Evolutionary conservation across 2,888 invertebrate genomes (phyloP).

Genomic region (Ectobius pallidus): DNA sequence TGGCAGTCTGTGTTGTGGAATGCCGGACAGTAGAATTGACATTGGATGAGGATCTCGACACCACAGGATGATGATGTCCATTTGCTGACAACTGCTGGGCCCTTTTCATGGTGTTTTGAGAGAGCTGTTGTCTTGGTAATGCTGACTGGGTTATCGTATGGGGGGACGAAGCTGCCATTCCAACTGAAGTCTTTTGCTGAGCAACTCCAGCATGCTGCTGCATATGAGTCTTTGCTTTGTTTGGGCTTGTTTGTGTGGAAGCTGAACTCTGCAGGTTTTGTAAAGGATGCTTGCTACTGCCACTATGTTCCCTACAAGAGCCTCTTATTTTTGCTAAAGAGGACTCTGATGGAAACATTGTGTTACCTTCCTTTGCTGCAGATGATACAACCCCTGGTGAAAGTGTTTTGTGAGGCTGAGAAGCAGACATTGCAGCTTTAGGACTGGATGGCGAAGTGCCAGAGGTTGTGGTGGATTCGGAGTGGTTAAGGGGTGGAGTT

Average conservation of each 20-base stretch:
- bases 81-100: background rate
- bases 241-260: slow-evolving; percentile 42
- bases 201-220: slow-evolving; percentile 12
- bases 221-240: slow-evolving; percentile 29
- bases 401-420: slow-evolving; percentile 7
- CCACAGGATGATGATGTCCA: slow-evolving; percentile 49
- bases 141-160: background rate
- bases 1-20: slow-evolving; percentile 44
- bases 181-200: slow-evolving; percentile 4
- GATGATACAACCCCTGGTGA: background rate
- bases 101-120: slow-evolving; percentile 18
- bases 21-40: slow-evolving; percentile 38
- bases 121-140: slow-evolving; percentile 11
- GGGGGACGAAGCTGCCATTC: background rate
- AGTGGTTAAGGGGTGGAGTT: slow-evolving; percentile 8
- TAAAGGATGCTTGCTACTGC: background rate
- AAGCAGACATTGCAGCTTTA: slow-evolving; percentile 22
- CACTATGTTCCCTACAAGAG: slow-evolving; percentile 11
- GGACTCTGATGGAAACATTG: background rate
- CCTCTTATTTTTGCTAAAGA: background rate
- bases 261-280: slow-evolving; percentile 38
- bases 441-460: slow-evolving; percentile 24
- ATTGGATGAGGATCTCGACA: background rate
- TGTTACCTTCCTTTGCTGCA: slow-evolving; percentile 18
- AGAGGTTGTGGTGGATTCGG: slow-evolving; percentile 24